Percentiles rank a stretch among this genome's conserved stretches.
Conservation (phyloP, 2,113 vertebrate species). For the Eidolon helvum region DNA sequence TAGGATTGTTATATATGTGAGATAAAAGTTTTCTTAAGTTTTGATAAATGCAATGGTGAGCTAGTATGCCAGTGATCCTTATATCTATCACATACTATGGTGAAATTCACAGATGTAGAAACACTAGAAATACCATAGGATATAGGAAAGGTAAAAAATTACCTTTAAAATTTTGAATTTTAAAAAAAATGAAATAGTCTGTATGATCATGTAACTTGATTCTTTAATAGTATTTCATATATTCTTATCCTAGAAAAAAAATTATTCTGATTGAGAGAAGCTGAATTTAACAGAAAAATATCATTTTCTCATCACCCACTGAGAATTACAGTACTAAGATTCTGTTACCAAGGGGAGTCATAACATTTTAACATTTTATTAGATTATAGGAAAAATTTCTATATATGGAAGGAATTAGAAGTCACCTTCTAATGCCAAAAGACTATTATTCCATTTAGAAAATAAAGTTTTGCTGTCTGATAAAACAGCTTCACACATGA, state of each 20-base stretch:
- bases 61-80: not conserved
- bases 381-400: not conserved
- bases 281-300: not conserved
- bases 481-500: not conserved
- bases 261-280: not conserved
- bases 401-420: not conserved
- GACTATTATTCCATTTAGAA: not conserved
- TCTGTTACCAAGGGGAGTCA: not conserved
- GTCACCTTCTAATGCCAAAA: not conserved
- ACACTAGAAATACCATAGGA: not conserved
- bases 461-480: not conserved
- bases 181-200: not conserved
- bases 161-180: not conserved
- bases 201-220: not conserved
- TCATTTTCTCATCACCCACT: not conserved
- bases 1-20: not conserved
- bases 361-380: not conserved
- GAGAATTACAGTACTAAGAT: not conserved
- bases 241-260: not conserved
- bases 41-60: not conserved
- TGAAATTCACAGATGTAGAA: not conserved
- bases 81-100: not conserved
- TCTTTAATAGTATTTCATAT: not conserved
- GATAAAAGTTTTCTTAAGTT: not conserved
- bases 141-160: not conserved